Base-by-base conservation (phyloP, 2,888 invertebrate genomes). In the Willowsia nigromaculata region DNA sequence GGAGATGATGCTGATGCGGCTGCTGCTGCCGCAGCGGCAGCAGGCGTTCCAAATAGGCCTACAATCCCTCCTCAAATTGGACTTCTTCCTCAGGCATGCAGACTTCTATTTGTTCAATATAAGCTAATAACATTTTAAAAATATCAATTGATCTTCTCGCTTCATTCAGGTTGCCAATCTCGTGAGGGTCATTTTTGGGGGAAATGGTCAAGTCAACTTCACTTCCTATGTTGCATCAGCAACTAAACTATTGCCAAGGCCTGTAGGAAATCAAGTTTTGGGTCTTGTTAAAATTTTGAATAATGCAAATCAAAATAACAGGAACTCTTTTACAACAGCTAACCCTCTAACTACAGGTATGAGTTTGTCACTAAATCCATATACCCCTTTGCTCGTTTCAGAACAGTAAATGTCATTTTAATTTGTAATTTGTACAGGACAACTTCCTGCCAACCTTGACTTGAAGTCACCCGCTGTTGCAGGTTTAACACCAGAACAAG, bases 101-200 rank as follows among this genome's bases (percentile, higher is more conserved):
- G 1, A 13, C 30, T 3, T n/a, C 1, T 65, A 3, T 71, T 56
- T 74, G 22, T 56, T 47, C 2, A n/a, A n/a, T 37, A 11, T 4
- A 15, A 11, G 15, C 6, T 53, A 3, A 53, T 78, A n/a, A 1
- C 22, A 3, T 4, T 18, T n/a, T 37, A 18, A 7, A 27, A 13
- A 25, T 4, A 27, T 30, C 1, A 27, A 62, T 62, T 62, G 43
- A 6, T 1, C 11, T 43, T 43, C 1, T 13, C 27, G 1, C 4
- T 13, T 87, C 25, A 78, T 50, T 0, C 74, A 92, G 92, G 93
- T 92, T 5, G 92, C 92, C 1, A 92, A 90, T 80, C 81, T 93
- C 1, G 90, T 93, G 30, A 91, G 92, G 85, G 92, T 91, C 7
- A 90, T 93, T 2, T 93, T 93, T 82, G 92, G 92, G 13, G 92